phyloP scores from a whole-genome alignment of 2,888 invertebrate species.

The Hololepta plana region DNA sequence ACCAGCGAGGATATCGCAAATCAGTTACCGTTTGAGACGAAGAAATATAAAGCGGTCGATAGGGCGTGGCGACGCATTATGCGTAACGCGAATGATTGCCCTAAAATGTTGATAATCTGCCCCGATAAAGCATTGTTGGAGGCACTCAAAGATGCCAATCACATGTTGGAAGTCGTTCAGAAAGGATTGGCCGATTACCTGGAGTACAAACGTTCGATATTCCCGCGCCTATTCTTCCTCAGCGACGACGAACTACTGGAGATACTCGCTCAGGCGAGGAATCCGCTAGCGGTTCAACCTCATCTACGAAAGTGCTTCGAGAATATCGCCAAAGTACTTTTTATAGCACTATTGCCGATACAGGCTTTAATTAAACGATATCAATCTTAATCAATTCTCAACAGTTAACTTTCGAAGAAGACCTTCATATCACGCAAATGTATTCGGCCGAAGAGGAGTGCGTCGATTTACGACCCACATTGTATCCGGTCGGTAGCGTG shows the following conservation, averaged over 20 bases:
- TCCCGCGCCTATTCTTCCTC: conserved; percentile 65
- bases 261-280: conserved; percentile 61
- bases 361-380: conserved; percentile 3
- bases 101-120: conserved; percentile 39
- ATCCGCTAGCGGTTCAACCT: conserved; percentile 61
- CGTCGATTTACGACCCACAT: conserved; percentile 42
- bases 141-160: conserved; percentile 48
- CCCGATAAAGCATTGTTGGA: conserved; percentile 47
- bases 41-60: conserved; percentile 63
- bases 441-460: conserved; percentile 60
- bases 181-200: conserved; percentile 62
- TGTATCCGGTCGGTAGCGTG: conserved; percentile 54
- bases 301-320: conserved; percentile 74
- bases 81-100: conserved; percentile 47
- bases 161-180: conserved; percentile 50
- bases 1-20: conserved; percentile 62
- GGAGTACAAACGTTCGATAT: conserved; percentile 54
- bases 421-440: conserved; percentile 53
- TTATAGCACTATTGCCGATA: conserved; percentile 1
- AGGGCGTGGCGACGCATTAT: conserved; percentile 64
- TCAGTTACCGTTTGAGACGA: conserved; percentile 60
- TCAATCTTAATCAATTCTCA: too few species aligned
- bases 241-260: conserved; percentile 71
- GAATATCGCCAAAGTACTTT: conserved; percentile 49
- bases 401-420: conserved; percentile 49